Base-by-base conservation (phyloP, 35 echinoderm and acorn worm species). In the Nesometra sesokonis region DNA sequence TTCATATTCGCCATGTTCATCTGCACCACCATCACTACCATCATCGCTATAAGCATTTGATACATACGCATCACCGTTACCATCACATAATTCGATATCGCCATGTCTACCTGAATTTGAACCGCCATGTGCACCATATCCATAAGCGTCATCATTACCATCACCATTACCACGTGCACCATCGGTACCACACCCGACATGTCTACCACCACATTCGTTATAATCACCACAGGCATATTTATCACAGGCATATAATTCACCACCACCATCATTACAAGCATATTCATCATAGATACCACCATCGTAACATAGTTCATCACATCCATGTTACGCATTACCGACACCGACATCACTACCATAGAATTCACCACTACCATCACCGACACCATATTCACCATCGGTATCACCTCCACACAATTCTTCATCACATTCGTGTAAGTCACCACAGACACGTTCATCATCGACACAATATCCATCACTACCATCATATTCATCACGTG, bases 251-350 rank as follows among this genome's bases (percentile, higher is more conserved):
- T 32, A 32, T 17, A 5, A 30, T 34, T 35, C 32, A 34, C 32
- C 80, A 32, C 19, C 5, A 34, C 32, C 33, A 21, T 32, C 38
- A 43, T 43, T 7, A 7, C 15, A 4, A 43, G 5, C 86, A 88
- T 88, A 81, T 82, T 37, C 86, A 81, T 35, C 43, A 57, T 87
- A 21, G 85, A 46, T 40, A 17, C 77, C 77, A 35, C 35, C 76
- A 5, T 17, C 3, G 0, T 37, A 27, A 36, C 78, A 43, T 43
- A 7, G n/a, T 0, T 31, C 77, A 81, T 77, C 78, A 17, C 33
- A 11, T 34, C 77, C 33, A 0, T 31, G 29, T 27, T 67, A 85
- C 2, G 77, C 78, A 43, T 78, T 77, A 29, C 86, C 78, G 78
- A 77, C 79, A 33, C 86, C 78, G 40, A 30, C 30, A 15, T 80